Conservation (phyloP, 2,797 vertebrate genomes). For the Poecilia velifera region DNA sequence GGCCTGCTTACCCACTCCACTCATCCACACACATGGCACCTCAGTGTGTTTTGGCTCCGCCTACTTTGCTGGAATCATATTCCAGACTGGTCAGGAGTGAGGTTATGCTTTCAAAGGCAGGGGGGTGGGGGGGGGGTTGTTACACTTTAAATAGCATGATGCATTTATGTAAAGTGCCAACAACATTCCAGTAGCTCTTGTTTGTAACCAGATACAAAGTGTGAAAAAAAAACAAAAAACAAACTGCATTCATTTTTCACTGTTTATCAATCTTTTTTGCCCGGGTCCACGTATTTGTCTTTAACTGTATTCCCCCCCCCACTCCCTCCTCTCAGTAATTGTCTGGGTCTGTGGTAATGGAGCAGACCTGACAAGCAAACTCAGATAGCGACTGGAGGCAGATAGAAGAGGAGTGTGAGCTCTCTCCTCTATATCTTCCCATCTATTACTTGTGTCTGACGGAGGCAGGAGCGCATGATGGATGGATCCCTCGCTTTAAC, state of each 20-base stretch:
- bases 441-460: conserved; percentile 73
- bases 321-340: conserved; percentile 34
- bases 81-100: too few species aligned
- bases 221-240: not conserved
- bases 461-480: conserved; percentile 65
- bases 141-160: not conserved
- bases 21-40: too few species aligned
- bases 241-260: conserved; percentile 2
- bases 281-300: conserved; percentile 20
- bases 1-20: too few species aligned
- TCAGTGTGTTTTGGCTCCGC: too few species aligned
- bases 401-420: conserved; percentile 71
- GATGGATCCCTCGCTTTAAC: conserved; percentile 60
- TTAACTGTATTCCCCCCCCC: conserved; percentile 6
- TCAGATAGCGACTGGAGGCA: conserved; percentile 68
- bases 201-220: not conserved
- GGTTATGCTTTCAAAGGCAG: too few species aligned
- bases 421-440: conserved; percentile 64
- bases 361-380: conserved; percentile 70
- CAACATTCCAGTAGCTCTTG: not conserved
- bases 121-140: too few species aligned
- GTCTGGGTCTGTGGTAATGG: conserved; percentile 59
- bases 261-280: conserved; percentile 7
- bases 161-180: not conserved
- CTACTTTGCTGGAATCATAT: too few species aligned